Conservation (phyloP, 2,113 vertebrate species). For the Pomatostomus ruficeps region DNA sequence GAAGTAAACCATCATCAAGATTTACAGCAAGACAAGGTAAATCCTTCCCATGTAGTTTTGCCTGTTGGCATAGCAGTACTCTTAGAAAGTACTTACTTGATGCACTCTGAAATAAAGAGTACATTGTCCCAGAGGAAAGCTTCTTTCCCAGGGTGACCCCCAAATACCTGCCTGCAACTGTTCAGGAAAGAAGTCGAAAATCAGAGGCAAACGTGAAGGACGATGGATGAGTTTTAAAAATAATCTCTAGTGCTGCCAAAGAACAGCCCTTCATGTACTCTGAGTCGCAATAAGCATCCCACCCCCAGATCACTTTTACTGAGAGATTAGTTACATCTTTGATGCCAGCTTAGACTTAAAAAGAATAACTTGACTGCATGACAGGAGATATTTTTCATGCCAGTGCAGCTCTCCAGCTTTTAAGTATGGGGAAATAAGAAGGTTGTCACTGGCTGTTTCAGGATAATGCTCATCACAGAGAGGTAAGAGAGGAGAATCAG, state of each 20-base stretch:
- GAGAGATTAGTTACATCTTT: conserved; percentile 12
- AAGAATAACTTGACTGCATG: neutral
- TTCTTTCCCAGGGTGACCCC: neutral
- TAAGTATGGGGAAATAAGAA: neutral
- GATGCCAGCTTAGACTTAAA: conserved; percentile 7
- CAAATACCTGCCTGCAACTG: neutral
- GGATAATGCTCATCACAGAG: neutral
- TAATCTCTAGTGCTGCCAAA: neutral
- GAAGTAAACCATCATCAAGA: neutral
- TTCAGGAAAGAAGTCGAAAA: neutral
- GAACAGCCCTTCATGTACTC: neutral
- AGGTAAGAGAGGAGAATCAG: neutral
- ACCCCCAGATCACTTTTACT: neutral
- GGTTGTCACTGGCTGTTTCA: neutral
- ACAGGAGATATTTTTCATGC: neutral
- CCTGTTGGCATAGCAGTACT: neutral
- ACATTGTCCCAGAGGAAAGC: neutral
- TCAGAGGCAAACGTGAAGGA: neutral
- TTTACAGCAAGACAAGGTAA: conserved; percentile 42
- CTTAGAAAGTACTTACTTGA: neutral
- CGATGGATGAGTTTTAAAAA: neutral
- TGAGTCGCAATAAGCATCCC: neutral
- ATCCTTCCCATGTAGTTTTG: neutral
- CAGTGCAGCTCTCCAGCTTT: neutral
- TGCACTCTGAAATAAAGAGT: neutral